Evolutionary conservation across 1,140 invertebrate species (phyloP).

Genomic region (Leptopilina boulardi): DNA sequence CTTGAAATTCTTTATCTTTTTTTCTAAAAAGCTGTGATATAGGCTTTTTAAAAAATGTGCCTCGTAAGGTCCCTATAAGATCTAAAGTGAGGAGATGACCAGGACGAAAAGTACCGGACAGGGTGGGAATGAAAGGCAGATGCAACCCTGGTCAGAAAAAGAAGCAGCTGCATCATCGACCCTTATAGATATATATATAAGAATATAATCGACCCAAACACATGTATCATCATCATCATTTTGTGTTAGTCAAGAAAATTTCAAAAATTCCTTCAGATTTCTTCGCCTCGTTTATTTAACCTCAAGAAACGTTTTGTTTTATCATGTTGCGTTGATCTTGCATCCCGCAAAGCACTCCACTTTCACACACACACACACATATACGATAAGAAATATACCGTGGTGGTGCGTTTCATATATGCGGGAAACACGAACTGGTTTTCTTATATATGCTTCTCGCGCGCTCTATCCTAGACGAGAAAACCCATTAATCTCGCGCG

Average conservation of each 20-base stretch:
- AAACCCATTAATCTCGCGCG: constrained; percentile 22
- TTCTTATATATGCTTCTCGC: background rate
- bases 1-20: background rate
- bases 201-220: background rate
- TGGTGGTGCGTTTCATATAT: background rate
- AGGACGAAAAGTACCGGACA: constrained; percentile 20
- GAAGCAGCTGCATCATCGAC: constrained; percentile 48
- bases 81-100: background rate
- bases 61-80: constrained; percentile 22
- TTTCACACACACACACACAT: background rate
- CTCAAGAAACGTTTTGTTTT: constrained; percentile 11
- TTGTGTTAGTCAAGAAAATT: background rate
- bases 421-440: constrained; percentile 25
- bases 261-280: constrained; percentile 15
- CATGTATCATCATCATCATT: background rate
- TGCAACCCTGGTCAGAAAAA: constrained; percentile 46
- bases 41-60: constrained; percentile 26
- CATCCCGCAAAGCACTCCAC: background rate
- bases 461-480: constrained; percentile 17
- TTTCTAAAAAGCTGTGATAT: background rate
- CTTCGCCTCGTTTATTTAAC: background rate
- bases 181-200: background rate
- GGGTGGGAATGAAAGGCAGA: constrained; percentile 55
- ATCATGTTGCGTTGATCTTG: constrained; percentile 21
- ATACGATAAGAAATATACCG: background rate